Base-by-base conservation (phyloP, 2,888 invertebrate species). In the Agrotis exclamationis region DNA sequence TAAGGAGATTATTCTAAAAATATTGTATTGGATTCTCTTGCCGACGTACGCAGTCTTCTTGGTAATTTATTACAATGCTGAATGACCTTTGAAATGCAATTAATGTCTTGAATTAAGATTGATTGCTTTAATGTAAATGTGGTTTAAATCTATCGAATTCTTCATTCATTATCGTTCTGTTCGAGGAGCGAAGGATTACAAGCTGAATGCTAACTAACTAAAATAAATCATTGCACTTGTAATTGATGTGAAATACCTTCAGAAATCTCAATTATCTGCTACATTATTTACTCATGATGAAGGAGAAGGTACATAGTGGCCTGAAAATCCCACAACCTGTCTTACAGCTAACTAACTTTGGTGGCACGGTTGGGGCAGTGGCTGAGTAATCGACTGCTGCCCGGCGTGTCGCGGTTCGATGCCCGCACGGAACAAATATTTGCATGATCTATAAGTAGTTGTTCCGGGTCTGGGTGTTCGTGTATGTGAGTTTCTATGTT, bases 31-130 rank as follows among this genome's bases (percentile, higher is more conserved):
- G 47, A 54, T 70, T 58, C 44, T 56, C 63, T 56, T 11, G 63
- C 24, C 20, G 47, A 65, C 24, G 24, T 63, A 24, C 54, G 47
- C 54, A 20, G 44, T 72, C 45, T 51, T 65, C 63, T 80, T 58
- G 13, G 16, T 63, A 28, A 69, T 69, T 62, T 79, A 74, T 77
- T 58, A 78, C 64, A 77, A 64, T 62, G 64, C 45, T 57, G 48
- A 59, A n/a, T 80, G 60, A 66, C 58, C 62, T 80, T 33, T 63
- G 57, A 57, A 77, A 51, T 59, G 28, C 63, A 70, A 80, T 80
- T 53, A 73, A 73, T 68, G 56, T 78, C 65, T 20, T 59, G 68
- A 69, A 74, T 74, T 63, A 78, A 79, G 78, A 80, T 80, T 81
- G 78, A 80, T 81, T 54, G 59, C 67, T 51, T 62, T 73, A 64